Evolutionary conservation across 1,140 invertebrate species (phyloP).

Genomic region (Antheraea pernyi): DNA sequence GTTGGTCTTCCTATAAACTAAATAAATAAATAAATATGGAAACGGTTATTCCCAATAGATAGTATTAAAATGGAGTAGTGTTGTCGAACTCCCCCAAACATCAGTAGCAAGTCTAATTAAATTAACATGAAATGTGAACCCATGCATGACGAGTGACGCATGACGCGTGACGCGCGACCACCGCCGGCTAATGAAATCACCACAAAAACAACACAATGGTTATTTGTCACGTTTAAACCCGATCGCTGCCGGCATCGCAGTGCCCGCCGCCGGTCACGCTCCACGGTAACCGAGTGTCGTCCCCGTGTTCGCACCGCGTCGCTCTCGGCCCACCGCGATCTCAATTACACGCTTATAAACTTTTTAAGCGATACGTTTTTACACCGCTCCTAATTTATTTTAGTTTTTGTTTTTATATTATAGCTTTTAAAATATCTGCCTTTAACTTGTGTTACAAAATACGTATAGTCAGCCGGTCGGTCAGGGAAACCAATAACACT

Average conservation of each 20-base stretch:
- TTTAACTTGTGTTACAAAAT: too few relatives aligned
- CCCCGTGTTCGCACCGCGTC: not conserved
- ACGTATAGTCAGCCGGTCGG: too few relatives aligned
- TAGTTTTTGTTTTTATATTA: not conserved
- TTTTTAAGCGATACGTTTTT: not conserved
- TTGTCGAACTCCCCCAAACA: not conserved
- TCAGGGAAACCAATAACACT: too few relatives aligned
- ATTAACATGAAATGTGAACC: not conserved
- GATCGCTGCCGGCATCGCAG: not conserved
- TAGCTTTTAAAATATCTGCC: not conserved
- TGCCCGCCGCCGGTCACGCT: not conserved
- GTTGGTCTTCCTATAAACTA: too few relatives aligned
- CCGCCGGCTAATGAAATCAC: not conserved
- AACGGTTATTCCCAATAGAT: too few relatives aligned
- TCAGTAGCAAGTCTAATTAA: not conserved
- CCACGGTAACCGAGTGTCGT: not conserved
- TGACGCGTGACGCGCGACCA: not conserved
- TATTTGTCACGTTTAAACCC: constrained; percentile 2
- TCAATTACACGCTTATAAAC: constrained; percentile 6
- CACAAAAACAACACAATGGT: not conserved
- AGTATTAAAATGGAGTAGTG: not conserved
- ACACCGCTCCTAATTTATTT: not conserved
- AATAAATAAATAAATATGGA: too few relatives aligned
- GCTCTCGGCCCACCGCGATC: not conserved
- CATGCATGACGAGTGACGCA: not conserved